Evolutionary conservation across 2,113 vertebrate genomes (phyloP).

Genomic region (Aldabrachelys gigantea): DNA sequence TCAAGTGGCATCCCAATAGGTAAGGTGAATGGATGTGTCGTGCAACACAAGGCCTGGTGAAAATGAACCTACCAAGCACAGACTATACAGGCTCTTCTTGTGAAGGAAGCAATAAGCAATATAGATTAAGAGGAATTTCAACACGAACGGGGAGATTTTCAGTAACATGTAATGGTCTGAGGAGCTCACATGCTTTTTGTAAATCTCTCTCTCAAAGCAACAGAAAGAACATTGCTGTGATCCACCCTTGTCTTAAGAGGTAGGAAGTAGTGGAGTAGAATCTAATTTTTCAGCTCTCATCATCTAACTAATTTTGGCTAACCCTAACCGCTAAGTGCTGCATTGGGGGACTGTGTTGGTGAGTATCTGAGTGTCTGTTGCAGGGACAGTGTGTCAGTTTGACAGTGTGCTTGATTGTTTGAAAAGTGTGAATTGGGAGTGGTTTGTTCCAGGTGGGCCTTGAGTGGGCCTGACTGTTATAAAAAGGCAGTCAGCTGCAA

Average conservation of each 20-base stretch:
- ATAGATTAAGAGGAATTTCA: not conserved
- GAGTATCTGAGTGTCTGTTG: no score
- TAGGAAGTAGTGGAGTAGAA: not conserved
- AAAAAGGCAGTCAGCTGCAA: no score
- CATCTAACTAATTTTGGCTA: not conserved
- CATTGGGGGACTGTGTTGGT: no score
- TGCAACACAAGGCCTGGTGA: not conserved
- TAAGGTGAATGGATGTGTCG: not conserved
- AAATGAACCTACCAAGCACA: not conserved
- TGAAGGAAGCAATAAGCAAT: not conserved
- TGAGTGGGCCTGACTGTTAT: no score
- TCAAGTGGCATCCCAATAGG: accelerated
- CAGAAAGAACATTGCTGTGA: not conserved
- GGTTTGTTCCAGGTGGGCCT: no score
- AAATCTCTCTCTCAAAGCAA: not conserved
- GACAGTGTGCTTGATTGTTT: no score
- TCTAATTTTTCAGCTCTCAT: not conserved
- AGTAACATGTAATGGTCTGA: not conserved
- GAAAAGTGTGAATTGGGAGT: no score
- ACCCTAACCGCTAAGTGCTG: not conserved
- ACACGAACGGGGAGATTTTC: not conserved
- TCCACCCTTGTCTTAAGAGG: not conserved
- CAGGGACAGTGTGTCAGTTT: no score
- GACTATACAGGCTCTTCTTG: not conserved
- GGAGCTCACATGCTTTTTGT: not conserved